phyloP scores from a whole-genome alignment of 2,888 invertebrate genomes.

The Bhutanitis thaidina region DNA sequence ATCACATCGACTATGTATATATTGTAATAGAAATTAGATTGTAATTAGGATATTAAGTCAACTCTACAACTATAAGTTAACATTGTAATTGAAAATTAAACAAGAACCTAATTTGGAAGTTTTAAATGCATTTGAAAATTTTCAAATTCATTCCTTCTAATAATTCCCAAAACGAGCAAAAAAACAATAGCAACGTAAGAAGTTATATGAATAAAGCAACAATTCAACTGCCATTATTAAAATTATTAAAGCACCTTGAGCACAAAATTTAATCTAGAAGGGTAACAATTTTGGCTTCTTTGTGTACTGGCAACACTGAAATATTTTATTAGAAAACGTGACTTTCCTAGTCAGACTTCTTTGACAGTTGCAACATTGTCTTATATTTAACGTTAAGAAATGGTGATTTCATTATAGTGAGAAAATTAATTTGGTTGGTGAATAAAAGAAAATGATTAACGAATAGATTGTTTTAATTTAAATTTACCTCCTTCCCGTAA shows the following conservation, averaged over 20 bases:
- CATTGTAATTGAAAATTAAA: background rate
- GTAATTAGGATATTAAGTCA: background rate
- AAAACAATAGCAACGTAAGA: too few relatives aligned
- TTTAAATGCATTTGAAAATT: too few relatives aligned
- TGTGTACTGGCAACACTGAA: constrained; percentile 2
- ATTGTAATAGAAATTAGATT: constrained; percentile 1
- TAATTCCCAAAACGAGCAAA: too few relatives aligned
- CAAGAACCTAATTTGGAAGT: too few relatives aligned
- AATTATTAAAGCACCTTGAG: constrained; percentile 21
- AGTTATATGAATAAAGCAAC: too few relatives aligned
- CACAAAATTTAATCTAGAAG: constrained; percentile 28
- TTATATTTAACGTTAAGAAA: constrained; percentile 37
- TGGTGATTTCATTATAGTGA: constrained; percentile 69
- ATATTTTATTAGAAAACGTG: constrained; percentile 21
- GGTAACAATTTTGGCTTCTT: constrained; percentile 20
- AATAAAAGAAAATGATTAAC: constrained; percentile 50
- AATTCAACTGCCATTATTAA: too few relatives aligned
- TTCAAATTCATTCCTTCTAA: too few relatives aligned
- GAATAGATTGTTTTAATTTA: constrained; percentile 28
- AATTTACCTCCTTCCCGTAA: background rate
- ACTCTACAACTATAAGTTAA: background rate
- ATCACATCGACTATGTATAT: constrained; percentile 9
- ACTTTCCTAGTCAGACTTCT: constrained; percentile 62
- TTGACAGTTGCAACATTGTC: constrained; percentile 31
- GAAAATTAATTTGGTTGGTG: constrained; percentile 47